These are phyloP conservation scores for Cydia strobilella DNA, from an alignment of 1,140 invertebrate genomes.

Conservation along the genomic window DNA sequence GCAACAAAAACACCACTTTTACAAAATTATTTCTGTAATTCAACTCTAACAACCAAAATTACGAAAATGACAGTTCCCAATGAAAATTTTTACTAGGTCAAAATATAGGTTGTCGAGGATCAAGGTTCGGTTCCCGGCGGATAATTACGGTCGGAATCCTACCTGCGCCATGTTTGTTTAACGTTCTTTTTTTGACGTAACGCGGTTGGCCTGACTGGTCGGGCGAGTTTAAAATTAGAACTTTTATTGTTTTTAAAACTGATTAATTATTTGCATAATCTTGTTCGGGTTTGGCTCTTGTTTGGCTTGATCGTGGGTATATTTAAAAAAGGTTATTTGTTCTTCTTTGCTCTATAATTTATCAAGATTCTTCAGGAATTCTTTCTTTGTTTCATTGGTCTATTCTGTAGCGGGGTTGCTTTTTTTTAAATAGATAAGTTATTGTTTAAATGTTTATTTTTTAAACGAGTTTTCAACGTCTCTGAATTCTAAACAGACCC, in stretches of 20 bases:
- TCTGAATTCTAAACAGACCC: too few species aligned
- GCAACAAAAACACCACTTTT: neutral
- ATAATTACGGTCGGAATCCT: conserved; percentile 57
- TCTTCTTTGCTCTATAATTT: neutral
- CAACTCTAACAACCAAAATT: conserved; percentile 31
- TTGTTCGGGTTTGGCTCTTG: neutral
- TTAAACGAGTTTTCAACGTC: too few species aligned
- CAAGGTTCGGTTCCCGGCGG: conserved; percentile 44
- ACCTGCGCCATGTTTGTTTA: conserved; percentile 67
- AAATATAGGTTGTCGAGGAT: conserved; percentile 62
- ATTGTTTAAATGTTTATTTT: neutral
- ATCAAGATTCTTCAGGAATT: neutral
- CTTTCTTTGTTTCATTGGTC: too few species aligned
- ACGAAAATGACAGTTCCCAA: conserved; percentile 34
- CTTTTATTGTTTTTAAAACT: conserved; percentile 35
- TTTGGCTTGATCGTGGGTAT: neutral
- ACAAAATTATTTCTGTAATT: conserved; percentile 22
- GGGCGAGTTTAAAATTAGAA: conserved; percentile 50
- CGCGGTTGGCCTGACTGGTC: conserved; percentile 36
- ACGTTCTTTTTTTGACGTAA: conserved; percentile 54
- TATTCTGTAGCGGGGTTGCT: too few species aligned
- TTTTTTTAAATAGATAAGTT: too few species aligned
- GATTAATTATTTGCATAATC: conserved; percentile 11
- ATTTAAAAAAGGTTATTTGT: neutral
- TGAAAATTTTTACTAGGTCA: conserved; percentile 54